Conservation (phyloP, 2,888 invertebrate species). For the Hypercompe scribonia region DNA sequence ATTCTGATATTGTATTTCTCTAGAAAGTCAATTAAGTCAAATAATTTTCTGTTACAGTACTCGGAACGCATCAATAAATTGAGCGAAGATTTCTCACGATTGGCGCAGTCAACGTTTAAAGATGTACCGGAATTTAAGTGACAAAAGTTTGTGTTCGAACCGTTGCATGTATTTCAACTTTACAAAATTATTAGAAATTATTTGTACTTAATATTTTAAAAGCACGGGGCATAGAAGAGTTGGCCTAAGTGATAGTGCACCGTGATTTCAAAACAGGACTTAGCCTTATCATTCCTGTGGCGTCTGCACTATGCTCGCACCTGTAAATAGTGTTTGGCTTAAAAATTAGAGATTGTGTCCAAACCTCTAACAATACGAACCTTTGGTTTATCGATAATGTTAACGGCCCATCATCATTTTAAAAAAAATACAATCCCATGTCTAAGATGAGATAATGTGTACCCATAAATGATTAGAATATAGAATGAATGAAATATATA, state of each 20-base stretch:
- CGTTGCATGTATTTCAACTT: constrained; percentile 13
- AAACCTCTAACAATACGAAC: not conserved
- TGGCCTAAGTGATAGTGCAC: not conserved
- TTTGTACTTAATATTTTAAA: constrained; percentile 21
- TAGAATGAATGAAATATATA: no score
- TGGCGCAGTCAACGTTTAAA: constrained; percentile 69
- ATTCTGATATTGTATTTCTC: no score
- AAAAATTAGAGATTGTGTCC: not conserved
- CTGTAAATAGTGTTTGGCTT: not conserved
- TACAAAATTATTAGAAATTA: constrained; percentile 23
- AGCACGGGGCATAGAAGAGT: not conserved
- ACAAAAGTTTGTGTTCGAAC: constrained; percentile 20
- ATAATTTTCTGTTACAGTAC: constrained; percentile 63
- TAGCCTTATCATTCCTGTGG: not conserved
- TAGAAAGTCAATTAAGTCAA: not conserved
- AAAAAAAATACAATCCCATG: not conserved
- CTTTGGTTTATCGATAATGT: not conserved
- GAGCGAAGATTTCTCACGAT: constrained; percentile 73
- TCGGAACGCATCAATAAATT: constrained; percentile 74
- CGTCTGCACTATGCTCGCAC: not conserved
- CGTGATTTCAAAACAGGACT: not conserved
- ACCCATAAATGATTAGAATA: not conserved
- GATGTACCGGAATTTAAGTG: constrained; percentile 59
- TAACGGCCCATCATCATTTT: not conserved
- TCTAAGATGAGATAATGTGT: not conserved